Conservation (phyloP, 1,140 invertebrate species). For the Dendrolimus punctatus region DNA sequence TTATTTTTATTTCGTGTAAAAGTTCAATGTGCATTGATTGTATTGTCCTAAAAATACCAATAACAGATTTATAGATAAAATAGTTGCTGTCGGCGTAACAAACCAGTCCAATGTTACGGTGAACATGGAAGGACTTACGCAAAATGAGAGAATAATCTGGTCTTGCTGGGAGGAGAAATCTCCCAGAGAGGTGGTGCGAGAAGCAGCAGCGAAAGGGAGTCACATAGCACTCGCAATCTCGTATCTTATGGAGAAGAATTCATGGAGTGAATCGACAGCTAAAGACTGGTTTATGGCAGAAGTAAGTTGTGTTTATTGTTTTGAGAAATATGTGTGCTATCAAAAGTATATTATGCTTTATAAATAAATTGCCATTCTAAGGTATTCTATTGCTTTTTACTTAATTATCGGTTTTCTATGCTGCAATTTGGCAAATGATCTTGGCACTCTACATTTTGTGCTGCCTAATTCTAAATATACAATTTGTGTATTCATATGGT, state of each 20-base stretch:
- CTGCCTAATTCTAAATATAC: no score
- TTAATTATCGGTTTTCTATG: no score
- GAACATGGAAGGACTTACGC: slow-evolving; percentile 67
- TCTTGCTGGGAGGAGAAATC: slow-evolving; percentile 73
- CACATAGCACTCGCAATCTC: slow-evolving; percentile 74
- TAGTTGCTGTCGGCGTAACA: background rate
- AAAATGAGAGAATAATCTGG: slow-evolving; percentile 73
- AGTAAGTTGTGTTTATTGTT: slow-evolving; percentile 38
- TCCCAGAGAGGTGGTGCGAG: slow-evolving; percentile 75
- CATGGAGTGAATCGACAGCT: slow-evolving; percentile 68
- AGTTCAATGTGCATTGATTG: no score
- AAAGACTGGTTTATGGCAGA: slow-evolving; percentile 72
- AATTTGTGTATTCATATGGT: no score
- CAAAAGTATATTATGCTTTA: no score
- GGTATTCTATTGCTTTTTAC: no score
- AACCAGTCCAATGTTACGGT: slow-evolving; percentile 10
- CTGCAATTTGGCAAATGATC: no score
- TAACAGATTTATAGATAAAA: no score
- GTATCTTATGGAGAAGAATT: slow-evolving; percentile 72
- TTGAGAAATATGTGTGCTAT: no score
- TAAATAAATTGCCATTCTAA: no score
- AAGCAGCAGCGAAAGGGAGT: slow-evolving; percentile 77
- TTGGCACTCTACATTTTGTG: no score
- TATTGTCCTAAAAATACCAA: no score
- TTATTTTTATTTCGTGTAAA: slow-evolving; percentile 12